A percentile compares a stretch with the other conserved stretches of the same genome.
These are phyloP conservation scores for Parapsyche elsis DNA, from an alignment of 1,140 invertebrate genomes.

Conservation along the genomic window DNA sequence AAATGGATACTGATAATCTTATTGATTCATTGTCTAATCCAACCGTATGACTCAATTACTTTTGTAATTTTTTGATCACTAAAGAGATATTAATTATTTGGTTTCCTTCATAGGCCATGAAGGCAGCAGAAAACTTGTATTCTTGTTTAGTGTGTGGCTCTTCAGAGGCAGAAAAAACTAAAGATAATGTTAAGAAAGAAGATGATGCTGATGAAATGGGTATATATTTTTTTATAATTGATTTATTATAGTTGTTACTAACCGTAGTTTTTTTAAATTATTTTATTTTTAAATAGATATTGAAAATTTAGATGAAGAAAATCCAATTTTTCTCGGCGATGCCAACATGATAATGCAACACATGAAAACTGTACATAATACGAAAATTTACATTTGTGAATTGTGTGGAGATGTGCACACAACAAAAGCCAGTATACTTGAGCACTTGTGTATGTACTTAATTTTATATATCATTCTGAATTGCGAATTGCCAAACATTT, in stretches of 20 bases:
- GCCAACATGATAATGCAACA: slow-evolving; percentile 72
- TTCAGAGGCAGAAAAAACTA: slow-evolving; percentile 1
- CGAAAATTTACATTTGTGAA: slow-evolving; percentile 77
- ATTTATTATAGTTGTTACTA: neutral
- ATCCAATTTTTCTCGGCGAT: slow-evolving; percentile 60
- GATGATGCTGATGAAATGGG: neutral
- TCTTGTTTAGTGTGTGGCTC: slow-evolving; percentile 27
- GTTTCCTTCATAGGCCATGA: slow-evolving; percentile 3
- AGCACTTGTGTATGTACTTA: slow-evolving; percentile 64
- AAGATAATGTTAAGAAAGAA: slow-evolving; percentile 8
- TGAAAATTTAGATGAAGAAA: neutral
- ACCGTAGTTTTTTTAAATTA: no score
- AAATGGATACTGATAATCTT: slow-evolving; percentile 21
- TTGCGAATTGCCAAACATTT: no score
- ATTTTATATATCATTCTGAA: no score
- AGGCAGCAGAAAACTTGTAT: slow-evolving; percentile 29
- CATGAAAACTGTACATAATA: slow-evolving; percentile 70
- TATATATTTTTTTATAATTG: neutral
- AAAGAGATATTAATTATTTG: neutral
- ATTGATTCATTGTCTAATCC: neutral
- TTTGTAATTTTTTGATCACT: neutral
- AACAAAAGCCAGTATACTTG: slow-evolving; percentile 71
- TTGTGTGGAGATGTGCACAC: slow-evolving; percentile 75
- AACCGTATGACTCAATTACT: neutral
- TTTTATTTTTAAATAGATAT: no score